A percentile compares a stretch with the other conserved stretches of the same genome.
These are phyloP conservation scores for Lamellibrachia luymesi DNA, from an alignment of 1,140 invertebrate species.

Conservation along the genomic window DNA sequence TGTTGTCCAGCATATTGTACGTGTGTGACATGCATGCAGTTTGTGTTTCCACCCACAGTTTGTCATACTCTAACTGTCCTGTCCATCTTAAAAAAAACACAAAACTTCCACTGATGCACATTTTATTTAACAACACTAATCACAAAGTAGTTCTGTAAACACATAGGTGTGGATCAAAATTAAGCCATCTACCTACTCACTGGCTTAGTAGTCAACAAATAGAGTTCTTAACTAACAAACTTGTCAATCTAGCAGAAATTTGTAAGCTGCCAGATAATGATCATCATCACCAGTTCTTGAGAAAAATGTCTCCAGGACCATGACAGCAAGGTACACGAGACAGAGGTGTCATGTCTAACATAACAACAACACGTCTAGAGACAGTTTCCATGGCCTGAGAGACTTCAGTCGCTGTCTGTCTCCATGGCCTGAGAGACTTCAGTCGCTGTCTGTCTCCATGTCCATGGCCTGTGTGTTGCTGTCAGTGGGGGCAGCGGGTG, in stretches of 20 bases:
- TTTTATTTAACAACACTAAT: neutral
- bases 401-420: too few relatives aligned
- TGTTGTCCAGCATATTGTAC: too few relatives aligned
- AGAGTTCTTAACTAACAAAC: neutral
- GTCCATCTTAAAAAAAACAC: neutral
- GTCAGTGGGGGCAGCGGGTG: neutral
- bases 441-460: neutral
- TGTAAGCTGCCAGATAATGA: neutral
- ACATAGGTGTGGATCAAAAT: neutral
- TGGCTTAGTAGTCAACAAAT: neutral
- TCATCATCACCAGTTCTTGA: neutral
- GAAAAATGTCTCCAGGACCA: neutral
- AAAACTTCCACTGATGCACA: neutral
- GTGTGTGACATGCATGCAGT: too few relatives aligned
- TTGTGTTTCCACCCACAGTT: too few relatives aligned
- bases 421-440: too few relatives aligned
- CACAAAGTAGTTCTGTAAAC: neutral
- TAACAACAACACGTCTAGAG: neutral
- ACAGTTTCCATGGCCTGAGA: too few relatives aligned
- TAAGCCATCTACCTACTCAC: neutral
- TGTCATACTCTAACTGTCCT: too few relatives aligned
- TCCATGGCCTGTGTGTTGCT: constrained; percentile 3
- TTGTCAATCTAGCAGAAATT: neutral
- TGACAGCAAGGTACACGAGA: neutral
- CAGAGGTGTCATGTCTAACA: neutral